Base-by-base conservation (phyloP, 2,888 invertebrate genomes). In the Oithona nana region DNA sequence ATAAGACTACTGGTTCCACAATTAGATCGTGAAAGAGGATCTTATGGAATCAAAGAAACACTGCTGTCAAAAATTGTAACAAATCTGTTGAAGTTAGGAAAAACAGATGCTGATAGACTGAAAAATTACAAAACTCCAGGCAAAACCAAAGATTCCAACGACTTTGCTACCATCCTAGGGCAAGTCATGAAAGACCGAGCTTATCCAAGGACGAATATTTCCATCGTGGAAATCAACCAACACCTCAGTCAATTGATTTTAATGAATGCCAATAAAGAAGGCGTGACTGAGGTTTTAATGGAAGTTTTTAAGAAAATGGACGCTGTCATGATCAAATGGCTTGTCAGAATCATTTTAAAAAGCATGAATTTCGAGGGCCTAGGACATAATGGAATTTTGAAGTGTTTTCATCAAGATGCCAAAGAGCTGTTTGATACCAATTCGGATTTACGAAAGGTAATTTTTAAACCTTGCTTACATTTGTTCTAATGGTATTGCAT, bases 311-410 rank as follows among this genome's bases (percentile, higher is more conserved):
- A 80, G 65, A 79, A 79, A 66, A 77, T 84, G 67, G 82, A 83
- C 6, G 81, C 86, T 0, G 71, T 79, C 16, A 88, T 49, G 26
- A 24, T 59, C 24, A 61, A 89, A 75, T 95, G 94, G 94, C 77
- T 94, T 24, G 82, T 92, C 4, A 77, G 92, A 61, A 83, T 94
- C 61, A 79, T 95, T 57, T 74, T 95, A 16, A 94, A 93, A 73
- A 84, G 86, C 64, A 75, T 93, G 71, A 83, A 81, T 70, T 73
- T 93, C 2, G 39, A 6, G 16, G 83, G 86, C 0, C 74, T 93
- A 65, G 81, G 85, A 8, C 79, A 80, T 63, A 80, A 81, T 63
- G 80, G 79, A 26, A 81, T 90, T 55, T 75, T 95, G 49, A 69
- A 69, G 60, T 76, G 81, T 13, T 84, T 83, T 70, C 90, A 94